Conservation (phyloP, 2,888 invertebrate species). For the Tanypteryx hageni region DNA sequence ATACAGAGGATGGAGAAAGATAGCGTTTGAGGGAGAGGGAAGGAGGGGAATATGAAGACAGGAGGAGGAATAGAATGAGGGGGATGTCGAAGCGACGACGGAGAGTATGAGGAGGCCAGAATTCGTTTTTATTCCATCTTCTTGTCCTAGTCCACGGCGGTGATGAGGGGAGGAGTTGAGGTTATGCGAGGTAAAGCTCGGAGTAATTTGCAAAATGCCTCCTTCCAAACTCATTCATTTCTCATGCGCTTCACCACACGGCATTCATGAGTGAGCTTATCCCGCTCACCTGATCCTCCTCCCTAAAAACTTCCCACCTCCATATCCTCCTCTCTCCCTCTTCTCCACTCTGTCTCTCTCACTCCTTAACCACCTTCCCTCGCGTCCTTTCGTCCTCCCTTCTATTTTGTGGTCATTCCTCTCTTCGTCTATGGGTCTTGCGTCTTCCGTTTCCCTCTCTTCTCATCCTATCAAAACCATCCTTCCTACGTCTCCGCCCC, state of each 20-base stretch:
- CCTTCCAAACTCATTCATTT: slow-evolving; percentile 28
- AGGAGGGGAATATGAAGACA: too few species aligned
- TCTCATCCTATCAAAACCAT: not conserved
- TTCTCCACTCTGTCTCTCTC: not conserved
- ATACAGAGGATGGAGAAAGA: too few species aligned
- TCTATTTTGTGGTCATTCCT: not conserved
- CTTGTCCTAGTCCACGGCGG: not conserved
- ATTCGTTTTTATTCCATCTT: not conserved
- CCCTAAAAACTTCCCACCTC: not conserved
- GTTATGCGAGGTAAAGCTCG: not conserved
- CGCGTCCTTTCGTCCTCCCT: not conserved
- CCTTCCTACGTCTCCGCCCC: not conserved
- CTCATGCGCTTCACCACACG: slow-evolving; percentile 5
- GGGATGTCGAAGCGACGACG: too few species aligned
- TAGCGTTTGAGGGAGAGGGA: too few species aligned
- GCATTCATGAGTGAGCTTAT: not conserved
- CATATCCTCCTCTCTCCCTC: not conserved
- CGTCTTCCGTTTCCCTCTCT: not conserved
- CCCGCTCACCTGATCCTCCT: not conserved
- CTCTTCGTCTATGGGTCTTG: not conserved
- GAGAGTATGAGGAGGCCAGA: too few species aligned
- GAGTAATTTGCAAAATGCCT: slow-evolving; percentile 25
- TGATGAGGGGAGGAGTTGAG: not conserved
- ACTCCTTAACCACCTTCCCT: not conserved
- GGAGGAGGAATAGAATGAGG: too few species aligned